Percentiles rank a stretch among this genome's conserved stretches.
Evolutionary conservation across 2,113 vertebrate genomes (phyloP).

Genomic region (Lepisosteus oculatus): DNA sequence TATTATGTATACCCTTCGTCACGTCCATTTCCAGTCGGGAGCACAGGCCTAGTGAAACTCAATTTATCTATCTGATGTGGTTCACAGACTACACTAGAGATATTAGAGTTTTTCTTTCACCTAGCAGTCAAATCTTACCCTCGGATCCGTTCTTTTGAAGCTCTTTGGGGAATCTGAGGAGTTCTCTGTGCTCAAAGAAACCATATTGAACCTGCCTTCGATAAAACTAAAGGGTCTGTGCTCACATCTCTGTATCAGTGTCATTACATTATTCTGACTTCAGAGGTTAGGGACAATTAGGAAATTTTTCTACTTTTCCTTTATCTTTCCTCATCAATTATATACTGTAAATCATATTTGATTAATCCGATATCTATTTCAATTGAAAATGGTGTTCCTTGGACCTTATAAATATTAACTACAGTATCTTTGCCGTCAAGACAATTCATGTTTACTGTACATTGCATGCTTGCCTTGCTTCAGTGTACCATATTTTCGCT

Average conservation of each 20-base stretch:
- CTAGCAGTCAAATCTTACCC: not conserved
- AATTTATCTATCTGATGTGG: not conserved
- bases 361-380: too few relatives aligned
- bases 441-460: too few relatives aligned
- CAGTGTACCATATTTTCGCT: too few relatives aligned
- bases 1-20: not conserved
- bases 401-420: too few relatives aligned
- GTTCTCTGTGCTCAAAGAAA: not conserved
- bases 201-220: not conserved
- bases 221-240: not conserved
- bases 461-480: too few relatives aligned
- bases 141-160: not conserved
- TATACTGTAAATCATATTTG: too few relatives aligned
- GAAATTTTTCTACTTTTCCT: not conserved
- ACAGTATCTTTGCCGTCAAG: not conserved
- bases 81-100: not conserved
- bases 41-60: constrained; percentile 8
- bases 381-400: too few relatives aligned
- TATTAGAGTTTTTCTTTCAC: not conserved
- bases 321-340: too few relatives aligned
- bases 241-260: not conserved
- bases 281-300: not conserved
- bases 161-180: not conserved
- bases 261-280: not conserved
- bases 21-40: not conserved